Percentiles rank a stretch among this genome's conserved stretches.
phyloP scores from a whole-genome alignment of 92 coral and sea anemone species.

The Parazoanthus swiftii region DNA sequence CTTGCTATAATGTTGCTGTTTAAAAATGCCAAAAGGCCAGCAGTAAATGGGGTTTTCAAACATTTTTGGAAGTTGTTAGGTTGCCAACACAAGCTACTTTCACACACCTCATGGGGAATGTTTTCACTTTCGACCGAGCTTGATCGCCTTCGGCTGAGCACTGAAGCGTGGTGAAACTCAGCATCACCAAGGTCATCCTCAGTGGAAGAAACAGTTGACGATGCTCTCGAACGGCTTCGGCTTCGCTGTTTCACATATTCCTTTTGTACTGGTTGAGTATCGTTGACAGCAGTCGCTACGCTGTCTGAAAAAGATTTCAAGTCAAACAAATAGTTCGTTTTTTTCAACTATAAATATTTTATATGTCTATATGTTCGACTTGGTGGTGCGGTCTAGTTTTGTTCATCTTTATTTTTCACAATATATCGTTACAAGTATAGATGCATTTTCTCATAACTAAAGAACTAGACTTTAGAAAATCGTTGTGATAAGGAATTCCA shows the following conservation, averaged over 20 bases:
- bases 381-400: too few species aligned
- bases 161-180: background rate
- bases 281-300: background rate
- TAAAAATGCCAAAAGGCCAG: background rate
- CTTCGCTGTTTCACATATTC: background rate
- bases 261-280: background rate
- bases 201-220: slow-evolving; percentile 4
- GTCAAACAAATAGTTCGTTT: background rate
- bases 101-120: background rate
- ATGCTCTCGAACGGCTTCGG: background rate
- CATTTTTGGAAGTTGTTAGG: too few species aligned
- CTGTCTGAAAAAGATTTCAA: background rate
- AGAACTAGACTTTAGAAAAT: too few species aligned
- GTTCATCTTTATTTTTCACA: too few species aligned
- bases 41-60: too few species aligned
- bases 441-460: too few species aligned
- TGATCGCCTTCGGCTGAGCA: background rate
- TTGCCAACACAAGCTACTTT: background rate
- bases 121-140: slow-evolving; percentile 32
- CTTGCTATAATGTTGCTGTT: too few species aligned
- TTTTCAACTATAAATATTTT: background rate
- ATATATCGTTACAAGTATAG: too few species aligned
- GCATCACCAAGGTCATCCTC: background rate
- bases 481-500: too few species aligned
- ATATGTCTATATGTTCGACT: too few species aligned